Base-by-base conservation (phyloP, 2,888 invertebrate species). In the Drosophila paramelanica region DNA sequence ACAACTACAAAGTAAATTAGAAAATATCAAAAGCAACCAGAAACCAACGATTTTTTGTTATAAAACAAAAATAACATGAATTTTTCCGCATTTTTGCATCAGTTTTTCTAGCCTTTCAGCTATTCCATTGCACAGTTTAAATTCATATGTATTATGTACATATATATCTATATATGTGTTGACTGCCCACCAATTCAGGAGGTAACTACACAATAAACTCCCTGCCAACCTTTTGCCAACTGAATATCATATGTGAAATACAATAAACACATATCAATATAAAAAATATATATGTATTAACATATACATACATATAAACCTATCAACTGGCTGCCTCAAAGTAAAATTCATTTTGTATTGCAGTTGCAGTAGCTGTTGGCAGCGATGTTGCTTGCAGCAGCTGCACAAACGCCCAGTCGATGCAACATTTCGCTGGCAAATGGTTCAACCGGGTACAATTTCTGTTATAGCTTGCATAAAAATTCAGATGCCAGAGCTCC, bases 391-490 rank as follows among this genome's bases (percentile, higher is more conserved):
- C 33, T 20, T 51, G 42, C 17, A 43, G 23, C 42, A 52, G 11
- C 45, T 46, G 61, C 56, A 57, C 20, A 38, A 23, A 43, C 8
- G 23, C 36, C 46, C 47, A 38, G 67, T 52, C 59, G 78, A 64
- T 71, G 56, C 62, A 55, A 67, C 66, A 81, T 81, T 85, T 67
- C 60, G 39, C 36, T 79, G 60, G 20, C 46, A 68, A 82, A 86
- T 82, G 76, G 67, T 66, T 62, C 82, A 47, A 49, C 50, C 60
- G 81, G 82, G 88, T 69, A 49, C 86, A 64, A 79, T 81, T 79
- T 67, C 67, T 56, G 65, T 52, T 46, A 58, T 53, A 66, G 76
- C 81, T 79, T 81, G 88, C 86, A 81, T 81, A 79, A 58, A 81
- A 88, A 79, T 85, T 38, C 60, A 46, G 53, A 73, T 50, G 52